These are phyloP conservation scores for Conus betulinus DNA, from an alignment of 1,140 invertebrate species.

Conservation along the genomic window DNA sequence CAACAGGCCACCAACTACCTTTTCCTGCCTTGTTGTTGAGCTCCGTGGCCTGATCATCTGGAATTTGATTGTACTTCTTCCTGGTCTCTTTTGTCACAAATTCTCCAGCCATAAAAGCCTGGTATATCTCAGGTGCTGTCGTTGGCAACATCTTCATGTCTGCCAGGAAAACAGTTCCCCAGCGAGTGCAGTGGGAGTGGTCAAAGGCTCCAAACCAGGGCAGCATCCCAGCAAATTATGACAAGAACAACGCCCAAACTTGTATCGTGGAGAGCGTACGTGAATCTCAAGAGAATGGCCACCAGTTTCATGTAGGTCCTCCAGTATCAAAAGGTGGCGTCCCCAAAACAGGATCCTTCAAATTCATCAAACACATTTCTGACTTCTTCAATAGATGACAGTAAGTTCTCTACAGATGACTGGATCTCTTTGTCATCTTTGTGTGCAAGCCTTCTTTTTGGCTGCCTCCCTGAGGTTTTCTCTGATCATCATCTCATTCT, in stretches of 20 bases:
- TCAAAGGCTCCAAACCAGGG: background rate
- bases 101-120: background rate
- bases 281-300: background rate
- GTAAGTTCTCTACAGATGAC: background rate
- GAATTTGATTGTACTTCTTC: background rate
- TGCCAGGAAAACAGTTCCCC: background rate
- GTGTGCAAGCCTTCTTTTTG: too few relatives aligned
- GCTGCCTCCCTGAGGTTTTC: too few relatives aligned
- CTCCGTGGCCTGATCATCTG: slow-evolving; percentile 15
- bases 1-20: background rate
- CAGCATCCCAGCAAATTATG: slow-evolving; percentile 2
- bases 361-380: background rate
- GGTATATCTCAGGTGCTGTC: background rate
- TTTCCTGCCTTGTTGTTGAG: background rate
- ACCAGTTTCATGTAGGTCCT: background rate
- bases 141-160: background rate
- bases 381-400: background rate
- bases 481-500: background rate
- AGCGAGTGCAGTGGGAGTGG: background rate
- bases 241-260: background rate
- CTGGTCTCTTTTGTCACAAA: slow-evolving; percentile 1
- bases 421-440: background rate
- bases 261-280: background rate
- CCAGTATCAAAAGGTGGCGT: background rate
- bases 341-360: background rate